Evolutionary conservation across 2,797 vertebrate species (phyloP).

Genomic region (Selene dorsalis): DNA sequence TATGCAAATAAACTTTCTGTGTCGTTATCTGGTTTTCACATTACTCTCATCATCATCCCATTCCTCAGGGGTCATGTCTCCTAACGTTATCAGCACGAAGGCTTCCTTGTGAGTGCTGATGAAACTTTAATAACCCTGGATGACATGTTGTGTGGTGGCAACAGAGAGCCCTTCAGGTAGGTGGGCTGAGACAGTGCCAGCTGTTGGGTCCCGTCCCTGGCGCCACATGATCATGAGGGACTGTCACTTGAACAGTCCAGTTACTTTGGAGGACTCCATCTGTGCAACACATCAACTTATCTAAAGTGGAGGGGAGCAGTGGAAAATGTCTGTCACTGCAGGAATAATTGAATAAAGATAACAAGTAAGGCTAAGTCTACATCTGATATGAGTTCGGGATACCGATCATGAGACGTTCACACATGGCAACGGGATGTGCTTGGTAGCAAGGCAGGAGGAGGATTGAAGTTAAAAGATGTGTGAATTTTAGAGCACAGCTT

Average conservation of each 20-base stretch:
- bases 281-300: conserved; percentile 49
- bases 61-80: conserved; percentile 54
- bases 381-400: conserved; percentile 40
- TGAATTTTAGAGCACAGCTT: conserved; percentile 48
- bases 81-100: conserved; percentile 56
- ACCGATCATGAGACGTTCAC: conserved; percentile 32
- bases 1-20: conserved; percentile 55
- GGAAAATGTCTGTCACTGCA: conserved; percentile 37
- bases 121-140: conserved; percentile 75
- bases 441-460: conserved; percentile 33
- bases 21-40: conserved; percentile 47
- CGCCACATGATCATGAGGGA: conserved; percentile 55
- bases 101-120: conserved; percentile 62
- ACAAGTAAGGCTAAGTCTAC: conserved; percentile 36
- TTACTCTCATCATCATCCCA: conserved; percentile 55
- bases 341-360: conserved; percentile 57
- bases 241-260: conserved; percentile 56
- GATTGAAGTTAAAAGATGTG: conserved; percentile 43
- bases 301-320: conserved; percentile 31
- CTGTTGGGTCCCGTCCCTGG: conserved; percentile 65
- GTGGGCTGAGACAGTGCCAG: conserved; percentile 67
- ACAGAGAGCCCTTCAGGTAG: conserved; percentile 67
- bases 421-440: conserved; percentile 21
- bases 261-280: conserved; percentile 57
- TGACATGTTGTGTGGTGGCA: conserved; percentile 61